These are phyloP conservation scores for Rallus crepitans DNA, from an alignment of 2,797 vertebrate species.

Conservation along the genomic window DNA sequence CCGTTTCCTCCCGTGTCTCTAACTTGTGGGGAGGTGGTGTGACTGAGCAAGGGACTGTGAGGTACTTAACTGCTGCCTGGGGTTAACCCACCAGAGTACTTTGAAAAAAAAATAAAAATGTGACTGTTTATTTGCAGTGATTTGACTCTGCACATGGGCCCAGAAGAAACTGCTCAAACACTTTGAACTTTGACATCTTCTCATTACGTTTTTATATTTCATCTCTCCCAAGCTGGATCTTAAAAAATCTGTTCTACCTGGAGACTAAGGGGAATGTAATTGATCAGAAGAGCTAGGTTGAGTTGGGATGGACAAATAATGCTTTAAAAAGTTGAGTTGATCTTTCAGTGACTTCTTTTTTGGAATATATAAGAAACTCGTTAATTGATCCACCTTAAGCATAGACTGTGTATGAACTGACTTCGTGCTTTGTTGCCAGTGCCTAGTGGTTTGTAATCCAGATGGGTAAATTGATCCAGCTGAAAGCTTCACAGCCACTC, in stretches of 20 bases:
- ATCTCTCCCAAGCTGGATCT: neutral
- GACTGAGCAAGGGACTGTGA: neutral
- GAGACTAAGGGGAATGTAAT: neutral
- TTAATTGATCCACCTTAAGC: neutral
- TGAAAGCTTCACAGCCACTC: neutral
- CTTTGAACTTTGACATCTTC: neutral
- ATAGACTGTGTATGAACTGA: neutral
- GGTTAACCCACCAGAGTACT: neutral
- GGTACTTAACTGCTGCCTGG: neutral
- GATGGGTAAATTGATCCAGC: neutral
- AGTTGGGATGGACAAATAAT: neutral
- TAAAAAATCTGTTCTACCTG: neutral
- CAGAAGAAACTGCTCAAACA: rapidly evolving
- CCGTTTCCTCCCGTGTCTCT: neutral
- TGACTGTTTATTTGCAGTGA: neutral
- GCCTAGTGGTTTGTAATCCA: neutral
- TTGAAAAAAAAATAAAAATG: too few species aligned
- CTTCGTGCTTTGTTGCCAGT: neutral
- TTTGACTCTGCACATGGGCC: neutral
- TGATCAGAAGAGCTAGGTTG: neutral
- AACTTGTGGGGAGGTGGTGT: neutral
- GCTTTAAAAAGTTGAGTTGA: neutral
- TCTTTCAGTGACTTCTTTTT: neutral
- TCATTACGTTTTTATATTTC: neutral
- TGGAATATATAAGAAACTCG: neutral